Conservation (phyloP, 1,140 invertebrate genomes). For the Sycophaga agraensis region DNA sequence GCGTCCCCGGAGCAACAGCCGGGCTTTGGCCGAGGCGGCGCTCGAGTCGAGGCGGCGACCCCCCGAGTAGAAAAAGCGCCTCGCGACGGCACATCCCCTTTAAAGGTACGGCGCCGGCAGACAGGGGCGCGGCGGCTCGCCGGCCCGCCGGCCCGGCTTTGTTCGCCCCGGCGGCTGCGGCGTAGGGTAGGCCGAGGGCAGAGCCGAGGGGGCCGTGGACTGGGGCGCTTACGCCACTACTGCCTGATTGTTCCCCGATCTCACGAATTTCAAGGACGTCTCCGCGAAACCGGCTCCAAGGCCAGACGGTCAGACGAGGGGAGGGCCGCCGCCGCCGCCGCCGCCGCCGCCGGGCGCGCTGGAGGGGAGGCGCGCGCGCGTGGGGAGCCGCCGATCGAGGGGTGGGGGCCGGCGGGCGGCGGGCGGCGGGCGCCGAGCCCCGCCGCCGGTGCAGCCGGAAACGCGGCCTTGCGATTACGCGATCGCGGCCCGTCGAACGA, state of each 20-base stretch:
- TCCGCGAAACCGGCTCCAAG: constrained; percentile 49
- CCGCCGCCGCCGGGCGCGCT: constrained; percentile 22
- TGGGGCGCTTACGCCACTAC: constrained; percentile 29
- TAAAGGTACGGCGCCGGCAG: not conserved
- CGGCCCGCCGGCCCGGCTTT: too few relatives aligned
- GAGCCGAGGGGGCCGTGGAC: not conserved
- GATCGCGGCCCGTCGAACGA: too few relatives aligned
- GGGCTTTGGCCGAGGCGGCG: too few relatives aligned
- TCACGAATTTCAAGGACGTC: constrained; percentile 58
- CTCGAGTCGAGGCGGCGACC: too few relatives aligned
- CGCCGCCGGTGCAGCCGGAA: not conserved
- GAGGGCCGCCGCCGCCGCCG: constrained; percentile 23
- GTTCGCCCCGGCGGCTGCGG: too few relatives aligned
- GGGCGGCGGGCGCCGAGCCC: too few relatives aligned
- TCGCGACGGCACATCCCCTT: constrained; percentile 2
- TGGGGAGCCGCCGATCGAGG: too few relatives aligned
- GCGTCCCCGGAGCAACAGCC: too few relatives aligned
- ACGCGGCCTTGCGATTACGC: not conserved
- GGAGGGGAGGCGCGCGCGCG: not conserved
- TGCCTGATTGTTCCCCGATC: constrained; percentile 49
- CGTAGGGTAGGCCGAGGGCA: not conserved
- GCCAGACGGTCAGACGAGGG: constrained; percentile 36
- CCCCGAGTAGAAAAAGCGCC: too few relatives aligned
- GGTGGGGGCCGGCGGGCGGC: constrained; percentile 58
- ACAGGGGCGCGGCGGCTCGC: not conserved